Conservation (phyloP, 2,797 vertebrate species). For the Synaphobranchus kaupii region DNA sequence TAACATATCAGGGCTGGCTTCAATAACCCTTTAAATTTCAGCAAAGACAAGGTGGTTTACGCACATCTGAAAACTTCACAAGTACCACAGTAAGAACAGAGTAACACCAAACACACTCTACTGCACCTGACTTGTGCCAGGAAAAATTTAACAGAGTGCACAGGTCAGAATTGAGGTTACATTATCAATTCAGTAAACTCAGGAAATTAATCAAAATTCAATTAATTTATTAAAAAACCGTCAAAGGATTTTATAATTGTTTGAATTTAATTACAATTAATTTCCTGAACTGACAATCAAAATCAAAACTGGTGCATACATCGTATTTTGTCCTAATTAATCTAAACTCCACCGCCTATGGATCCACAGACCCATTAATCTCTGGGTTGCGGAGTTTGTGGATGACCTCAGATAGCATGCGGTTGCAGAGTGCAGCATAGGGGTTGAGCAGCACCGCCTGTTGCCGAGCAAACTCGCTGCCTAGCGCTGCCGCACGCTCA, state of each 20-base stretch:
- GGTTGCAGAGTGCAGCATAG: conserved; percentile 94
- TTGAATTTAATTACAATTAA: neutral
- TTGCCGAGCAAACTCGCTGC: conserved; percentile 84
- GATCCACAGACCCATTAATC: conserved; percentile 44
- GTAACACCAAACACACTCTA: too few species aligned
- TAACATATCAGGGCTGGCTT: neutral
- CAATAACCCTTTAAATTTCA: neutral
- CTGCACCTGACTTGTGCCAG: neutral
- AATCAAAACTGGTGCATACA: neutral
- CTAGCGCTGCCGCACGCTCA: conserved; percentile 77
- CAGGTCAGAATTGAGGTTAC: neutral
- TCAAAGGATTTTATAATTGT: neutral
- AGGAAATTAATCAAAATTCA: neutral
- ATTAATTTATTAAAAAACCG: neutral
- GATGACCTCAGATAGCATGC: conserved; percentile 87
- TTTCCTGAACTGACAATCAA: neutral
- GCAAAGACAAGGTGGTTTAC: neutral
- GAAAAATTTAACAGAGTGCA: neutral
- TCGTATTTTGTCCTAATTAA: neutral
- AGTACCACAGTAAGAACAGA: neutral
- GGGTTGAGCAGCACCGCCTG: conserved; percentile 88
- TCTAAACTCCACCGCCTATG: neutral
- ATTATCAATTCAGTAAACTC: neutral
- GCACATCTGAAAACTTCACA: neutral
- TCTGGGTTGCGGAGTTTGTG: conserved; percentile 75